Evolutionary conservation across 2,888 invertebrate genomes (phyloP).

Genomic region (Drosophila nr. fundita): DNA sequence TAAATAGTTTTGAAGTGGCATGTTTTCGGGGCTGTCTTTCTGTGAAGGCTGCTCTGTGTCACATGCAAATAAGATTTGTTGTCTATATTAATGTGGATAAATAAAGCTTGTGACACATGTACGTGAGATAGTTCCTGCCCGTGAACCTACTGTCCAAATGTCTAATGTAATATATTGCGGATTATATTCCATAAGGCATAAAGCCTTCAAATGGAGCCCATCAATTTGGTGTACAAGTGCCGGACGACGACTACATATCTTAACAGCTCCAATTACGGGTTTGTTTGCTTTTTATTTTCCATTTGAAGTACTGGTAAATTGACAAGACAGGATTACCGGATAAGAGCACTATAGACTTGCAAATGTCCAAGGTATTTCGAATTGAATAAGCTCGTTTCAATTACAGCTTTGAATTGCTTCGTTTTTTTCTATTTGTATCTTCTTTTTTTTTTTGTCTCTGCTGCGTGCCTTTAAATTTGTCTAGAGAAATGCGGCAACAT

Average conservation of each 20-base stretch:
- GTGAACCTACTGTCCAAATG: background rate
- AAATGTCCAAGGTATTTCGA: background rate
- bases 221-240: constrained; percentile 13
- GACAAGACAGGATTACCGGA: constrained; percentile 4
- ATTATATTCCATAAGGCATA: constrained; percentile 24
- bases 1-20: background rate
- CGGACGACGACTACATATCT: background rate
- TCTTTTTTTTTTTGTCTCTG: constrained; percentile 17
- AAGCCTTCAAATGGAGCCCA: constrained; percentile 28
- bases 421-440: background rate
- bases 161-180: constrained; percentile 32
- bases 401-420: background rate
- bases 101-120: constrained; percentile 17
- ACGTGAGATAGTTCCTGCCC: constrained; percentile 8
- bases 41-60: background rate
- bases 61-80: constrained; percentile 20
- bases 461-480: constrained; percentile 70
- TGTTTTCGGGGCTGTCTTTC: background rate
- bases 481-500: constrained; percentile 56
- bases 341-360: background rate
- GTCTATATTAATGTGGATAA: constrained; percentile 18
- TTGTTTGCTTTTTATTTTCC: background rate
- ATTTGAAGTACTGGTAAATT: background rate
- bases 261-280: constrained; percentile 4
- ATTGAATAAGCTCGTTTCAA: background rate